Conservation (phyloP, 2,888 invertebrate genomes). For the Dasypogon diadema region DNA sequence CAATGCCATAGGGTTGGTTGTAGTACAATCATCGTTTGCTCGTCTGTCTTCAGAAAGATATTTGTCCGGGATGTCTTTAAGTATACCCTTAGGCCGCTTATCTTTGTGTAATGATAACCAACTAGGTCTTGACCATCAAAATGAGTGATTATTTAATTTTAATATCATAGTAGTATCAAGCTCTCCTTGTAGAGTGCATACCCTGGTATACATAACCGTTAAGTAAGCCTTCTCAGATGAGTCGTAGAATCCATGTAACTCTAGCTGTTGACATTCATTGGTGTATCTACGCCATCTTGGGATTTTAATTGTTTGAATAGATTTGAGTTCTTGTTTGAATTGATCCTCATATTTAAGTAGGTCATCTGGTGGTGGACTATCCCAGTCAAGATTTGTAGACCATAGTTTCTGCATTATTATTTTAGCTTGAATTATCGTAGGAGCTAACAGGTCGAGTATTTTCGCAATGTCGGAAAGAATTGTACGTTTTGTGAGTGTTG, state of each 20-base stretch:
- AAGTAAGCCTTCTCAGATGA: not conserved
- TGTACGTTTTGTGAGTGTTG: not conserved
- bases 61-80: too few relatives aligned
- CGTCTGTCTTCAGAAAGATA: not conserved
- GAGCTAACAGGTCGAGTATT: constrained; percentile 45
- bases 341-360: not conserved
- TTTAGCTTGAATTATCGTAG: not conserved
- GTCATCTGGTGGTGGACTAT: not conserved
- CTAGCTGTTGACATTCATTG: not conserved
- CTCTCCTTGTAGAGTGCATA: not conserved
- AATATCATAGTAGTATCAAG: not conserved
- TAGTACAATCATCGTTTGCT: not conserved
- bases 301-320: constrained; percentile 1
- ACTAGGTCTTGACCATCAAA: not conserved
- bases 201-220: not conserved
- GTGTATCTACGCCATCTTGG: not conserved
- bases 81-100: not conserved
- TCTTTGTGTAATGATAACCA: not conserved
- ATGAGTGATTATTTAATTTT: not conserved
- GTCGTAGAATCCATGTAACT: constrained; percentile 33
- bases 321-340: not conserved
- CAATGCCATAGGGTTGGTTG: not conserved
- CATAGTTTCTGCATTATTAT: constrained; percentile 15
- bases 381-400: constrained; percentile 12
- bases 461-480: constrained; percentile 22